Evolutionary conservation across 2,113 vertebrate genomes (phyloP), one percentile per base, ranked within the genome.

Genomic region (Corythornis vintsioides): DNA sequence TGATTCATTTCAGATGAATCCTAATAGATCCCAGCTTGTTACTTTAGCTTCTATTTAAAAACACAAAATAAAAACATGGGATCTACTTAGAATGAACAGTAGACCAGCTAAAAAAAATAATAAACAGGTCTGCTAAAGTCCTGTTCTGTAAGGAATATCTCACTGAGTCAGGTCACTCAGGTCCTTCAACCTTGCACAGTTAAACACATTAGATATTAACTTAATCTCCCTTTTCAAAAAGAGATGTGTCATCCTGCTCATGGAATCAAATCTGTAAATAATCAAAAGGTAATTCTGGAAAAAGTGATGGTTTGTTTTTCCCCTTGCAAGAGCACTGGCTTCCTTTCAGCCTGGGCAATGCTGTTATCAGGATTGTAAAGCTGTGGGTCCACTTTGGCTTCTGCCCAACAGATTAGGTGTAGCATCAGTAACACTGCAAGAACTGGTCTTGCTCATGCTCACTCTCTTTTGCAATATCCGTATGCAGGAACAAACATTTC

Each of bases 401-500:
- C 53, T 79, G 76, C 57, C 89, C 72, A 67, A 18, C 20, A 77
- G 65, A 75, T 89, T 47, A 80, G 61, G 60, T 78, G 48, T 8
- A 72, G 33, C 83, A 65, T 25, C 53, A 72, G 86, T 38, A 77
- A 16, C 57, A 29, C 59, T 6, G 25, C 18, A 50, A 83, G 69
- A 48, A 20, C 17, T 26, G 53, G 43, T 28, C 53, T 67, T 75
- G 76, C 83, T 90, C 60, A 52, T 56, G 43, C 38, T 79, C 43
- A 6, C 14, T 57, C 31, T 28, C 43, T 55, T 4, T 21, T 8
- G 1, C 24, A 83, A 65, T 50, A 71, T 35, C 57, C 0, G 2
- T 76, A 33, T n/a, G 72, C 57, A 75, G 80, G 86, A 90, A 84
- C 35, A 94, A 91, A 86, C 47, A 88, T 77, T 94, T 86, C 67